Evolutionary conservation across 2,888 invertebrate genomes (phyloP).

Genomic region (Agrilus biguttatus): DNA sequence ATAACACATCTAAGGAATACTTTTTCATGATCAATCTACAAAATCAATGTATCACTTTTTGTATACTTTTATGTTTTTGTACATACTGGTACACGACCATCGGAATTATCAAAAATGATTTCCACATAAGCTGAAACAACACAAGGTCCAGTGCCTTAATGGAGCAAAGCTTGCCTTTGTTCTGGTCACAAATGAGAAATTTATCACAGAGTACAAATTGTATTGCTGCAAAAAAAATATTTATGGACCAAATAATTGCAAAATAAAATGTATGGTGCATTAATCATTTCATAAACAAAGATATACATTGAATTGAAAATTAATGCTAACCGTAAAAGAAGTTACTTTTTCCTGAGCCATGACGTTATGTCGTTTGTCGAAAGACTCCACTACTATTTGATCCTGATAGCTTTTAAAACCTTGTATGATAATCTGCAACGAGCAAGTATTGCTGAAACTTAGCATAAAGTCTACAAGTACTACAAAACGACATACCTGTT

Average conservation of each 20-base stretch:
- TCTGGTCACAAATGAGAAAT: slow-evolving; percentile 91
- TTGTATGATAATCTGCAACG: no score
- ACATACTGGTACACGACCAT: slow-evolving; percentile 88
- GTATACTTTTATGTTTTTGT: neutral
- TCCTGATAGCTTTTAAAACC: no score
- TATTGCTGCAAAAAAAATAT: slow-evolving; percentile 59
- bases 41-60: slow-evolving; percentile 1
- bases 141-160: slow-evolving; percentile 95
- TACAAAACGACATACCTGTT: no score
- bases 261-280: no score
- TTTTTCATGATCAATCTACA: slow-evolving; percentile 93
- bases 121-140: slow-evolving; percentile 97
- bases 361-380: no score
- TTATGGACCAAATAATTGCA: no score
- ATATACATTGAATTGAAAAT: neutral
- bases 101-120: slow-evolving; percentile 97
- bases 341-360: no score
- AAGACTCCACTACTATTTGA: no score
- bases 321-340: no score
- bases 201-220: slow-evolving; percentile 99
- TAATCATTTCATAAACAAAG: slow-evolving; percentile 1
- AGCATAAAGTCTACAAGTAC: no score
- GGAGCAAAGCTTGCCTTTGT: slow-evolving; percentile 85
- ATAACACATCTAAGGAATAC: slow-evolving; percentile 91
- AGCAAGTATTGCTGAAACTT: no score